A percentile compares a stretch with the other conserved stretches of the same genome.
These are phyloP conservation scores for Boloria selene DNA, from an alignment of 2,888 invertebrate genomes.

Conservation along the genomic window DNA sequence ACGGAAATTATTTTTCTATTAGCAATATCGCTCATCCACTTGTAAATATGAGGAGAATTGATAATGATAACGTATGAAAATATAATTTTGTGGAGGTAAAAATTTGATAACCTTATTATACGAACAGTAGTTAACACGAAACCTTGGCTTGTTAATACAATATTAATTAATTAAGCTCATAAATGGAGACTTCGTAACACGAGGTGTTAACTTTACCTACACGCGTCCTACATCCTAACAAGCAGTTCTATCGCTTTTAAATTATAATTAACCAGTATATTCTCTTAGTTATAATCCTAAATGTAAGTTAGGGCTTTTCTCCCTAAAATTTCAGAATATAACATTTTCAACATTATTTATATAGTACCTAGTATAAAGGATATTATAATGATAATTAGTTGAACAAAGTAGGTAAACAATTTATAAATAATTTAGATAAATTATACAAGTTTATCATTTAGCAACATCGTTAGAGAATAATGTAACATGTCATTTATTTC, in stretches of 20 bases:
- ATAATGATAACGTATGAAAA: background rate
- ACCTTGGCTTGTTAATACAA: constrained; percentile 60
- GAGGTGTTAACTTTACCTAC: constrained; percentile 51
- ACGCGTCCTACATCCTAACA: constrained; percentile 40
- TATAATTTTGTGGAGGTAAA: constrained; percentile 45
- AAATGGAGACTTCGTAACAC: constrained; percentile 51
- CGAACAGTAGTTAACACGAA: constrained; percentile 58
- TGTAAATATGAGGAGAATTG: no score
- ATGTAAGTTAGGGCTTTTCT: background rate
- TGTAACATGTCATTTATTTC: no score
- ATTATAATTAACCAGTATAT: constrained; percentile 29
- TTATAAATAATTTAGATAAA: no score
- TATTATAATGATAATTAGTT: no score
- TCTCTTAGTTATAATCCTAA: constrained; percentile 4
- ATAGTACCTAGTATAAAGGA: background rate
- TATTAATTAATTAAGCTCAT: constrained; percentile 70
- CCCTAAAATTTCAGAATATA: background rate
- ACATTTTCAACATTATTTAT: background rate
- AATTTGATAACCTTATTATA: constrained; percentile 63
- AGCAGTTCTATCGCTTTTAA: constrained; percentile 35
- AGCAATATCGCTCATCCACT: no score
- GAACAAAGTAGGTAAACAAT: no score
- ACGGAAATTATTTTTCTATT: no score
- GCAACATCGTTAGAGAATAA: no score
- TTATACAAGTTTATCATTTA: no score